These are phyloP conservation scores for Drosophila athabasca DNA, from an alignment of 1,140 invertebrate species.

Conservation along the genomic window DNA sequence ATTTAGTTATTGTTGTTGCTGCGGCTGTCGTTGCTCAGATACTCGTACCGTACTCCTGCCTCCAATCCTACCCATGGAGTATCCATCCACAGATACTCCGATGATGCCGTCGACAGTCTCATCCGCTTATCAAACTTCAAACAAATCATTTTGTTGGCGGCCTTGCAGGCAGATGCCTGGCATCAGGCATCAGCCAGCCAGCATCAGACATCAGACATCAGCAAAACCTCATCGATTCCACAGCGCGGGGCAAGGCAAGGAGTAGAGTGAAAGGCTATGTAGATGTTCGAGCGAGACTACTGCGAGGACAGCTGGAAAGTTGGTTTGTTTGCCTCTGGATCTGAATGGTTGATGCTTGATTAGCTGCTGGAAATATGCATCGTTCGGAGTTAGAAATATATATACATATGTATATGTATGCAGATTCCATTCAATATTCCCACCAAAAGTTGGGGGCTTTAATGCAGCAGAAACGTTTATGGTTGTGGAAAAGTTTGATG, in stretches of 20 bases:
- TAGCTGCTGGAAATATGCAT: slow-evolving; percentile 29
- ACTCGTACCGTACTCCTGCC: slow-evolving; percentile 1
- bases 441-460: no score
- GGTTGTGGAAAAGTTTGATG: no score
- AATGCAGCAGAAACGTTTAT: background rate
- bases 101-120: slow-evolving; percentile 74
- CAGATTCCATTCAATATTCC: slow-evolving; percentile 3
- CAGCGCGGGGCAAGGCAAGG: background rate
- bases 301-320: slow-evolving; percentile 12
- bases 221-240: slow-evolving; percentile 2
- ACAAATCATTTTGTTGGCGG: slow-evolving; percentile 80
- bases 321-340: slow-evolving; percentile 11
- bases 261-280: no score
- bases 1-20: slow-evolving; percentile 79
- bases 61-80: background rate
- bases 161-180: slow-evolving; percentile 55
- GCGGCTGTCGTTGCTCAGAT: slow-evolving; percentile 46
- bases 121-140: slow-evolving; percentile 83
- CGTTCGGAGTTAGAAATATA: slow-evolving; percentile 11
- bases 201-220: background rate
- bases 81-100: slow-evolving; percentile 41
- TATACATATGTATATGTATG: background rate
- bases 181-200: background rate
- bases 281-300: no score
- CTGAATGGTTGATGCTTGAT: slow-evolving; percentile 6